These are phyloP conservation scores for Ennomos quercinarius DNA, from an alignment of 2,888 invertebrate genomes.

Conservation along the genomic window DNA sequence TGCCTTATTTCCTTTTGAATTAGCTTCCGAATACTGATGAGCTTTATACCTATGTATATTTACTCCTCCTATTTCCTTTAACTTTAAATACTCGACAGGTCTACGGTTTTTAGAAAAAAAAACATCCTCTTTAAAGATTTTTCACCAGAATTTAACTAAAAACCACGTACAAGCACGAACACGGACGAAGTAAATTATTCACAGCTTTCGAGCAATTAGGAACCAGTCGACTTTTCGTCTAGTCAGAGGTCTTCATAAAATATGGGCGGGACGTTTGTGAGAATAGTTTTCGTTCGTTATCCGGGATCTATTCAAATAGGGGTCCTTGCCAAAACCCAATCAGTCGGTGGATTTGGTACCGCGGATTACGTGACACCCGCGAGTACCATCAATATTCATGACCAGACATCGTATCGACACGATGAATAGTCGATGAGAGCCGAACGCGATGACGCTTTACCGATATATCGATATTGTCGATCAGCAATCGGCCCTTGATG, in stretches of 20 bases:
- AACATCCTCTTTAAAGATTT: too few species aligned
- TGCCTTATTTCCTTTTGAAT: slow-evolving; percentile 36
- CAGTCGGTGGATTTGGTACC: slow-evolving; percentile 57
- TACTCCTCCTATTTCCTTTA: not conserved
- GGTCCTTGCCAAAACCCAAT: slow-evolving; percentile 57
- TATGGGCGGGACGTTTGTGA: slow-evolving; percentile 23
- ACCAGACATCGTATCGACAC: slow-evolving; percentile 57
- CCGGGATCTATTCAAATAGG: slow-evolving; percentile 47
- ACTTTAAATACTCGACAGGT: too few species aligned
- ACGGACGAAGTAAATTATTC: slow-evolving; percentile 23
- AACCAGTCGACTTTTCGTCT: slow-evolving; percentile 20
- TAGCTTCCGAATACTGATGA: slow-evolving; percentile 31
- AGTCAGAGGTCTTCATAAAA: slow-evolving; percentile 24
- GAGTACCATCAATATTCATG: slow-evolving; percentile 78
- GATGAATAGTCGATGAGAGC: slow-evolving; percentile 73
- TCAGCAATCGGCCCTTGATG: slow-evolving; percentile 27
- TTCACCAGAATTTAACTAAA: too few species aligned
- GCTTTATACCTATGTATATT: slow-evolving; percentile 13
- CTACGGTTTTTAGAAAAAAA: too few species aligned
- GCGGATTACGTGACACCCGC: slow-evolving; percentile 69
- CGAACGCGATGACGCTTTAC: slow-evolving; percentile 41
- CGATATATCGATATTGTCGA: slow-evolving; percentile 39
- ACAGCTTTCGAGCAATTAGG: slow-evolving; percentile 26
- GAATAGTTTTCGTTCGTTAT: slow-evolving; percentile 37
- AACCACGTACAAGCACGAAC: slow-evolving; percentile 8